These are phyloP conservation scores for Scomber scombrus DNA, from an alignment of 2,113 vertebrate species.

Conservation along the genomic window DNA sequence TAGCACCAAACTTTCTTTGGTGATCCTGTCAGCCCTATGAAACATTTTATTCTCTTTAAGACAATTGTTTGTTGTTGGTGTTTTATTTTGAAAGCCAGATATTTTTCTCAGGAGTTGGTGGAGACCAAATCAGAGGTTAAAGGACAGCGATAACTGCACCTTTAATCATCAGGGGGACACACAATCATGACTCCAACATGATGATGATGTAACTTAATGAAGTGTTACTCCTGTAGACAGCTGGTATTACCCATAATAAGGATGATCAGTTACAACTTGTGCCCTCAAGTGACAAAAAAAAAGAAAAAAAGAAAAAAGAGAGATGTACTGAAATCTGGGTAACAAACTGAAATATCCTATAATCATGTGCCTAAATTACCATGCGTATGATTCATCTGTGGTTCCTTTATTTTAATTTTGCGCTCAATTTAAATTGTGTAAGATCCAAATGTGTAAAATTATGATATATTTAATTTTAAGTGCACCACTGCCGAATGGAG, in stretches of 20 bases:
- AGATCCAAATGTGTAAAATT: background rate
- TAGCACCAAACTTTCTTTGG: no score
- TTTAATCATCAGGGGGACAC: slow-evolving; percentile 5
- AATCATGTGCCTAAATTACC: background rate
- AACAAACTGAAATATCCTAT: background rate
- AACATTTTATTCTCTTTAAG: no score
- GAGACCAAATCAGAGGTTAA: no score
- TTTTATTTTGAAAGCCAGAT: no score
- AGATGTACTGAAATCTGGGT: background rate
- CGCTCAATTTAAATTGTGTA: background rate
- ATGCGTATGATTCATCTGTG: background rate
- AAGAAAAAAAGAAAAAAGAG: no score
- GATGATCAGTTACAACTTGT: background rate
- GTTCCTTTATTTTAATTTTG: background rate
- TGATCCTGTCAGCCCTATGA: no score
- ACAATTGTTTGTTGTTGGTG: no score
- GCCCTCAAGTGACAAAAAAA: background rate
- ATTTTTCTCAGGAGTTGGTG: no score
- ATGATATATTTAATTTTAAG: background rate
- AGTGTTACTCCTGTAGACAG: background rate
- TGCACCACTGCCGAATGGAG: background rate
- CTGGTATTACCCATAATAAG: no score
- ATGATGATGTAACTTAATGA: background rate
- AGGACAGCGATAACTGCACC: background rate
- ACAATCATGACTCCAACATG: background rate